phyloP scores from a whole-genome alignment of 1,140 invertebrate species.

The Nylanderia fulva region DNA sequence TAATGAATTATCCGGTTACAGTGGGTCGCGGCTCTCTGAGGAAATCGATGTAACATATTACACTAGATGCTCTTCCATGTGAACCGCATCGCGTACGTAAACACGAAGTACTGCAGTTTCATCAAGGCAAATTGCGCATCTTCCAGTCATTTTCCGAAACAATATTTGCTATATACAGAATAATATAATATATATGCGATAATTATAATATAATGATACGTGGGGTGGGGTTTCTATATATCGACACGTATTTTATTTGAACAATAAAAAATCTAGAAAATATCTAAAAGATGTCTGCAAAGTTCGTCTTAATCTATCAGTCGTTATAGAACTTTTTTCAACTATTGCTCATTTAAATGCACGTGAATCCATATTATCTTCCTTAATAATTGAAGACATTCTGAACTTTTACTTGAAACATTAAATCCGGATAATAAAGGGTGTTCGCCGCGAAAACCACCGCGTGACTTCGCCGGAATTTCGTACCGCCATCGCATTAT shows the following conservation, averaged over 20 bases:
- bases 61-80: slow-evolving; percentile 35
- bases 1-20: slow-evolving; percentile 64
- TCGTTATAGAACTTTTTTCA: background rate
- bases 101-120: slow-evolving; percentile 48
- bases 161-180: slow-evolving; percentile 9
- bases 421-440: background rate
- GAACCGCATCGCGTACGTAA: slow-evolving; percentile 49
- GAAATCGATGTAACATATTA: slow-evolving; percentile 60
- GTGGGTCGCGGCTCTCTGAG: slow-evolving; percentile 49
- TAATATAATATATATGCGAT: background rate
- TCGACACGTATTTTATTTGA: background rate
- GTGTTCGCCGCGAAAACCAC: background rate
- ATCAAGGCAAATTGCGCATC: slow-evolving; percentile 31
- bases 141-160: background rate
- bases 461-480: slow-evolving; percentile 1
- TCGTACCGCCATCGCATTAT: background rate
- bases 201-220: slow-evolving; percentile 17
- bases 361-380: background rate
- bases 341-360: background rate
- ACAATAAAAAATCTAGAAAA: background rate
- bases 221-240: background rate
- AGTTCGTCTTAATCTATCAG: background rate
- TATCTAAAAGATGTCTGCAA: background rate
- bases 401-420: background rate
- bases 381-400: background rate